Conservation (phyloP, 2,797 vertebrate species). For the Pantherophis alleghaniensis region DNA sequence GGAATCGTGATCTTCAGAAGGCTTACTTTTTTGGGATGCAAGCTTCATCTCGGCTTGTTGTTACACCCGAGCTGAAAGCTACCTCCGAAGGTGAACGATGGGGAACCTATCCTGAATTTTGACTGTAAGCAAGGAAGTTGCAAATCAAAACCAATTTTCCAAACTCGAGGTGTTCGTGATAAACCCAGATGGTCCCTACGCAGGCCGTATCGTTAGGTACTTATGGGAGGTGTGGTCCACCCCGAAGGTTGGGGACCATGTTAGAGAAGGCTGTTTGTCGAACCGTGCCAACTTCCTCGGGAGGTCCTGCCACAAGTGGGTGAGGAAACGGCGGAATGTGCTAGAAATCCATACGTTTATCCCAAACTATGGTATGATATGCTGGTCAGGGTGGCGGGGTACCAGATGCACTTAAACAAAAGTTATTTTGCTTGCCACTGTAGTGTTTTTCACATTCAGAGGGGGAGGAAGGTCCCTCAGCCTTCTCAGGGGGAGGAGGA, state of each 20-base stretch:
- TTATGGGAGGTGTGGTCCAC: background rate
- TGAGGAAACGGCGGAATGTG: background rate
- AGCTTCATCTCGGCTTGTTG: no score
- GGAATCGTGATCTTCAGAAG: background rate
- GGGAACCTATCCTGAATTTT: background rate
- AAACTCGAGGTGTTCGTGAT: background rate
- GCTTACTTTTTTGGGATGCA: background rate
- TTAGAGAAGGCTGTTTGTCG: background rate
- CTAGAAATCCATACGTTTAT: background rate
- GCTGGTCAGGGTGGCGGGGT: background rate
- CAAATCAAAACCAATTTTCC: background rate
- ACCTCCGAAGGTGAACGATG: background rate
- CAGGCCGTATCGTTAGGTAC: background rate
- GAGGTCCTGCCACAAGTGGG: background rate
- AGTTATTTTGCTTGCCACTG: background rate
- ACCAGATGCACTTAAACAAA: background rate
- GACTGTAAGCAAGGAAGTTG: background rate
- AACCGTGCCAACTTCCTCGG: background rate
- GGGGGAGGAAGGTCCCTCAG: background rate
- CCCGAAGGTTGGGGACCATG: accelerated
- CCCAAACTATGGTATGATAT: background rate
- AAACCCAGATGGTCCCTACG: background rate
- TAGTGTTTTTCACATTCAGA: background rate
- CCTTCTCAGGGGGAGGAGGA: background rate
- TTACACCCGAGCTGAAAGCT: no score